phyloP scores from a whole-genome alignment of 2,797 vertebrate species.

The Pelobates cultripes region DNA sequence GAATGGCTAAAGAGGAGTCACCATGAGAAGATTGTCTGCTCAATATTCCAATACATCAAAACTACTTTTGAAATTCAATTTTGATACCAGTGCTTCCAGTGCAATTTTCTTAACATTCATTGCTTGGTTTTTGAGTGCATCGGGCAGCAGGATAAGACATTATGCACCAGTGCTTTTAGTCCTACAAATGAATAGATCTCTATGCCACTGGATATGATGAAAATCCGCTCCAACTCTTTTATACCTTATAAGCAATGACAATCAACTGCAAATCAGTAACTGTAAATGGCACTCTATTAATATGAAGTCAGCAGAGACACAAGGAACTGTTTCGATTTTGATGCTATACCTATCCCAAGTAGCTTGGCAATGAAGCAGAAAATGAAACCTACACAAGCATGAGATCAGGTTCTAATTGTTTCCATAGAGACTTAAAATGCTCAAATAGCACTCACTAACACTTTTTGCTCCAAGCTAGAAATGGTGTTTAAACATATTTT shows the following conservation, averaged over 20 bases:
- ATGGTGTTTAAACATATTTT: slow-evolving; percentile 18
- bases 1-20: no score
- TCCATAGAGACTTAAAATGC: slow-evolving; percentile 36
- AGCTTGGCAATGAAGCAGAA: slow-evolving; percentile 48
- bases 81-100: no score
- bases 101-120: no score
- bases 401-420: slow-evolving; percentile 56
- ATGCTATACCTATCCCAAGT: slow-evolving; percentile 35
- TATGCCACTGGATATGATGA: not conserved
- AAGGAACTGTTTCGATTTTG: slow-evolving; percentile 29
- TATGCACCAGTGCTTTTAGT: not conserved
- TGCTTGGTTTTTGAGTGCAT: no score
- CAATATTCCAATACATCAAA: no score
- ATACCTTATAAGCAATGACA: not conserved
- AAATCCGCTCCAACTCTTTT: not conserved
- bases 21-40: no score
- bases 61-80: no score
- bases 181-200: not conserved
- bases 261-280: slow-evolving; percentile 8
- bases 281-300: slow-evolving; percentile 39
- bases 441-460: not conserved
- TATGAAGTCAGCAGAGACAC: slow-evolving; percentile 32
- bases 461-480: slow-evolving; percentile 38
- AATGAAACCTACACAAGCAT: slow-evolving; percentile 40
- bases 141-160: no score